phyloP scores from a whole-genome alignment of 2,113 vertebrate species.

The Barbus barbus region DNA sequence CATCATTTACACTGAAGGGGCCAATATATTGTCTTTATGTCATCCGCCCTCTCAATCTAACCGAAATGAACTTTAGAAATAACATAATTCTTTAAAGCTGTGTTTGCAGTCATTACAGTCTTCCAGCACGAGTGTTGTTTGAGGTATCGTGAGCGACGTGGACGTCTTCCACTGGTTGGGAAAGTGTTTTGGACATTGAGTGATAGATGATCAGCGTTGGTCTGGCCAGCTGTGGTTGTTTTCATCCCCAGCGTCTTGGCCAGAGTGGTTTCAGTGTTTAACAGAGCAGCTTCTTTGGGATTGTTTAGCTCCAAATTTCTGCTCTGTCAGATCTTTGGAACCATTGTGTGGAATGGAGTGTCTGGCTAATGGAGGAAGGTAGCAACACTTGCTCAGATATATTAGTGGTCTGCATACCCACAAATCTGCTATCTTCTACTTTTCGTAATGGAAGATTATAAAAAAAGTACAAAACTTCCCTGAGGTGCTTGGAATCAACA shows the following conservation, averaged over 20 bases:
- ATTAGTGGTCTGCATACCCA: conserved; percentile 53
- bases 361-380: conserved; percentile 51
- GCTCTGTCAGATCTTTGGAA: conserved; percentile 58
- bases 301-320: conserved; percentile 53
- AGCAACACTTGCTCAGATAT: conserved; percentile 53
- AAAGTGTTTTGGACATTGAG: background rate
- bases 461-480: background rate
- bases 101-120: background rate
- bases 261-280: conserved; percentile 50
- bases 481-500: background rate
- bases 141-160: conserved; percentile 39
- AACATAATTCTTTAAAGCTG: conserved; percentile 8
- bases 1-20: conserved; percentile 32
- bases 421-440: conserved; percentile 41
- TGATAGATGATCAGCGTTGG: conserved; percentile 37
- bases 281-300: conserved; percentile 44
- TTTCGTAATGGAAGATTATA: background rate
- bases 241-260: conserved; percentile 42
- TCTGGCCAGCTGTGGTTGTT: conserved; percentile 47
- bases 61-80: conserved; percentile 10
- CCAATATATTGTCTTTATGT: conserved; percentile 27
- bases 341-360: conserved; percentile 46
- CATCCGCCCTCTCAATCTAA: conserved; percentile 16
- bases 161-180: background rate
- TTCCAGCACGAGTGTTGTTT: conserved; percentile 6